These are phyloP conservation scores for Bryconaethiops microstoma DNA, from an alignment of 2,797 vertebrate genomes.

Conservation along the genomic window DNA sequence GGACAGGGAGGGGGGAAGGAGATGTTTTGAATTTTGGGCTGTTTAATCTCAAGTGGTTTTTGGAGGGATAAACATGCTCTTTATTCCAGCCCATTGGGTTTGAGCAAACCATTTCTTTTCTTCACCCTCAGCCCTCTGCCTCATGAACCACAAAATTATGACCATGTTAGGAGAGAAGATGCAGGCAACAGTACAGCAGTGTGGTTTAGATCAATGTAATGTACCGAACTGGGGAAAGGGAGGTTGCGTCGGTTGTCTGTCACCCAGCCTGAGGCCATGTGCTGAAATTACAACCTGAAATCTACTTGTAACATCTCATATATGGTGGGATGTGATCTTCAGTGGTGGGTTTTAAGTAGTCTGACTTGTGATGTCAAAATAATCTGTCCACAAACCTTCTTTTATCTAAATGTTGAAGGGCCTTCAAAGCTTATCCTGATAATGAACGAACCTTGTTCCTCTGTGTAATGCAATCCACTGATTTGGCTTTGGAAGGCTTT, in stretches of 20 bases:
- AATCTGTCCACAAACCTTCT: not conserved
- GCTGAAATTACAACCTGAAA: constrained; percentile 22
- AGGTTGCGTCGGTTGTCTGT: constrained; percentile 4
- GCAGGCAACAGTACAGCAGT: constrained; percentile 61
- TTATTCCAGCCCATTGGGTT: constrained; percentile 71
- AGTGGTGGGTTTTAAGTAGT: not conserved
- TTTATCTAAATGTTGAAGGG: not conserved
- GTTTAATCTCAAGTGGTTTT: constrained; percentile 65
- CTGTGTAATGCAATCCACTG: not conserved
- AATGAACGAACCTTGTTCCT: too few species aligned
- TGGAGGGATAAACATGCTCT: constrained; percentile 66
- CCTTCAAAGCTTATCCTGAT: not conserved
- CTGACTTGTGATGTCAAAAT: not conserved
- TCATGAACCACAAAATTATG: constrained; percentile 66
- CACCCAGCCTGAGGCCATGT: constrained; percentile 6
- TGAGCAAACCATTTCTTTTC: constrained; percentile 66
- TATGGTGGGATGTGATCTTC: not conserved
- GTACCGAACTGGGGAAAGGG: constrained; percentile 56
- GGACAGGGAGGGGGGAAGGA: constrained; percentile 50
- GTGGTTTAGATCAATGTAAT: constrained; percentile 68
- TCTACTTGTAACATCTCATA: constrained; percentile 12
- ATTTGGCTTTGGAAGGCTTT: not conserved
- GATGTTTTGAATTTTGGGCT: constrained; percentile 63
- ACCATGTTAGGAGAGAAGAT: constrained; percentile 60
- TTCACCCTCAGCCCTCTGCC: constrained; percentile 62